These are phyloP conservation scores for Ptilorrhoa leucosticta DNA, from an alignment of 2,113 vertebrate genomes.

Conservation along the genomic window DNA sequence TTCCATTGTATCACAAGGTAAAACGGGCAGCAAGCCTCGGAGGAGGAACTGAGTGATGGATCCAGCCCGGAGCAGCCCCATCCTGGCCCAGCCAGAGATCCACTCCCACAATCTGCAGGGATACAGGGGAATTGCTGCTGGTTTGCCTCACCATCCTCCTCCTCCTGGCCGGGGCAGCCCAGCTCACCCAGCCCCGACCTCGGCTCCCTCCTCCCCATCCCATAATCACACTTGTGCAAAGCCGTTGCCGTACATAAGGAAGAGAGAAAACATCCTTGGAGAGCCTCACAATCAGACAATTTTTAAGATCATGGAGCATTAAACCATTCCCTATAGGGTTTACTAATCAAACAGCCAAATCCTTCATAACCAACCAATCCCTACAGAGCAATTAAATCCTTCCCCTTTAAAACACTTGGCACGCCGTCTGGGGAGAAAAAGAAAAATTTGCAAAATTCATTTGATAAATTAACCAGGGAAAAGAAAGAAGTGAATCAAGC, in stretches of 20 bases:
- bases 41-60: background rate
- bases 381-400: slow-evolving; percentile 99
- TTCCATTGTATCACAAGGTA: background rate
- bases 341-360: slow-evolving; percentile 99
- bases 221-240: slow-evolving; percentile 86
- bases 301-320: slow-evolving; percentile 99
- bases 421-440: slow-evolving; percentile 90
- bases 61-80: background rate
- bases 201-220: slow-evolving; percentile 18
- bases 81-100: background rate
- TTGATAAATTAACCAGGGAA: slow-evolving; percentile 92
- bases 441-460: slow-evolving; percentile 91
- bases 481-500: slow-evolving; percentile 83
- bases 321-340: slow-evolving; percentile 98
- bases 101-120: background rate
- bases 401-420: slow-evolving; percentile 99
- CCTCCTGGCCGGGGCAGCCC: background rate
- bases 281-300: slow-evolving; percentile 95
- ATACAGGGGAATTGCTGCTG: accelerated
- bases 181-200: slow-evolving; percentile 34
- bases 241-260: slow-evolving; percentile 77
- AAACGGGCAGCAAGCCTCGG: background rate
- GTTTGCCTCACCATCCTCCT: background rate
- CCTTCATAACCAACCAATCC: slow-evolving; percentile 99
- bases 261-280: slow-evolving; percentile 81